Evolutionary conservation across 2,888 invertebrate species (phyloP), one percentile per base, ranked within the genome.

Genomic region (Himalopsyche anomala): DNA sequence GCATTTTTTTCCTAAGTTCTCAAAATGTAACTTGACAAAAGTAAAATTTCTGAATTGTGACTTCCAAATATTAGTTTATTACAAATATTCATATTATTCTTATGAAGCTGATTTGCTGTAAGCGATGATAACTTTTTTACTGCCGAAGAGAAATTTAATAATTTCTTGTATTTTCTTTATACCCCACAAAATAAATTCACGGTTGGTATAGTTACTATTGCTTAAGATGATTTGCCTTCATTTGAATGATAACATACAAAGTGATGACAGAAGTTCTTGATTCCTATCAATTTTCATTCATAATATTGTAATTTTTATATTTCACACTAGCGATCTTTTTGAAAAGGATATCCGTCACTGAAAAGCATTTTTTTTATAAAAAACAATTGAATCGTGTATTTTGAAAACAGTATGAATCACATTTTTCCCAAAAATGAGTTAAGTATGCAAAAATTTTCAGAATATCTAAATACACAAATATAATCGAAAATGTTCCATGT

Each of bases 51-150:
- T 6, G 12, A 69, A 28, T 36, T 69, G 19, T 36, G 69, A 69
- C 69, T 36, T 69, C 36, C 69, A 69, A 69, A 69, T 69, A 69
- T 69, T 69, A 36, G 69, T 69, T 69, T 62, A 62, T 3, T 15
- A n/a, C 62, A 62, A 62, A 62, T 17, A 62, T n/a, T 62, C n/a
- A 9, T 62, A 19, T 19, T 19, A n/a, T 62, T 62, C 62, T 28
- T 36, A 28, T 69, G 69, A 28, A 69, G 28, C 11, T 11, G 12
- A 28, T 36, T 69, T 69, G 28, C 28, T 56, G 55, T 12, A 11
- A 17, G 9, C 56, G 17, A n/a, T 9, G 9, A 45, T 45, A 45
- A 45, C 45, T 45, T 45, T 11, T 0, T 0, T 9, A 11, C 45
- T 1, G 11, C 0, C 45, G 0, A 6, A 3, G 0, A 11, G 6